Base-by-base conservation (phyloP, 2,797 vertebrate species). In the Percopsis omiscomaycus region DNA sequence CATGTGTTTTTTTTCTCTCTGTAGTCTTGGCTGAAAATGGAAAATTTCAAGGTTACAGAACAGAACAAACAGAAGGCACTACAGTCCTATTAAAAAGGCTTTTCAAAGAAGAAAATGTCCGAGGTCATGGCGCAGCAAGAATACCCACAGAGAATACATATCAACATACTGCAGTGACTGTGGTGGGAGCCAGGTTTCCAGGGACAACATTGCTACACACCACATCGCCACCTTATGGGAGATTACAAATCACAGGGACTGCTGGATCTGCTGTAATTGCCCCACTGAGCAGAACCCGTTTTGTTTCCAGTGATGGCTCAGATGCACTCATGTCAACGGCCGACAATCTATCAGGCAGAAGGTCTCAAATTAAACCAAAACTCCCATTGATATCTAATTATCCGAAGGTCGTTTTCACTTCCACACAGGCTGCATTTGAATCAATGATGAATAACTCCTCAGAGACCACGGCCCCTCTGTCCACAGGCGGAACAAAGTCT, bases 361-460 rank as follows among this genome's bases (percentile, higher is more conserved):
- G 49, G 44, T 37, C 68, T 78, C 55, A 63, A 45, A 45, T n/a
- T 14, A 49, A 63, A 67, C 69, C 71, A 74, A 60, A 85, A 77
- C 66, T 67, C 22, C 50, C 56, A 59, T 59, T 81, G 73, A 86
- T 80, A 68, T 77, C 65, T 64, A 79, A 72, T 81, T 67, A 85
- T 80, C 69, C 75, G 58, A 73, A 69, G 55, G 76, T 62, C 0
- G 13, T 77, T 83, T 68, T 54, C 58, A 57, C 79, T 55, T 82
- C 71, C 37, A 14, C 70, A 45, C 42, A 59, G 69, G 32, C 77
- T 65, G 52, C 59, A 61, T 77, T 71, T 65, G 61, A 85, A 78
- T 77, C 66, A 51, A 50, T 73, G 79, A 86, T 76, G 71, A 87
- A 87, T 72, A 57, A 64, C 73, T 80, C 56, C 58, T 68, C 75